Conservation (phyloP, 2,113 vertebrate species). For the Aegotheles bennettii region DNA sequence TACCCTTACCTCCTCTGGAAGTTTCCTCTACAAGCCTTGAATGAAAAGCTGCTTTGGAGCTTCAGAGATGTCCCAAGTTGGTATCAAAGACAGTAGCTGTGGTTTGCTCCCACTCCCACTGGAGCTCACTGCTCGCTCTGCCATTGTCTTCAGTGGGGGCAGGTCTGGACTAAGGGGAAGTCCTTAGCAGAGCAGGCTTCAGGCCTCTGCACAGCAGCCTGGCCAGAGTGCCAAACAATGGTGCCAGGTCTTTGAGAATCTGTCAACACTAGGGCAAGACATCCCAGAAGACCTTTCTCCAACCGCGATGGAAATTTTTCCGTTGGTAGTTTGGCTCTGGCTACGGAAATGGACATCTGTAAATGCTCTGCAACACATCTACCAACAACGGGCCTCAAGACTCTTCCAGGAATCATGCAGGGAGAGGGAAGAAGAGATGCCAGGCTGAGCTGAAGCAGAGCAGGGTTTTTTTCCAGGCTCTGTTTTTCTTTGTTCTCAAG, state of each 20-base stretch:
- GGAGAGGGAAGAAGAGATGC: not conserved
- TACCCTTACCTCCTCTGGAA: not conserved
- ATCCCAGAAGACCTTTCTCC: not conserved
- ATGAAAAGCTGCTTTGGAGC: not conserved
- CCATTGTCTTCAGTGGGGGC: accelerated
- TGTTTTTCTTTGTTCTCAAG: not conserved
- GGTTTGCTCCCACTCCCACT: not conserved
- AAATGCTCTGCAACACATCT: not conserved
- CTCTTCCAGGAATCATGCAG: not conserved
- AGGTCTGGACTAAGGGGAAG: not conserved
- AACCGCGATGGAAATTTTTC: not conserved
- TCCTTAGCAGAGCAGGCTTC: not conserved
- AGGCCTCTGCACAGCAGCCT: not conserved
- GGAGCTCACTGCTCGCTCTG: not conserved
- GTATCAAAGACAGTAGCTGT: not conserved
- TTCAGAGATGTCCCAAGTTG: not conserved
- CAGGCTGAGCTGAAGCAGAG: not conserved
- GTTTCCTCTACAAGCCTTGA: not conserved
- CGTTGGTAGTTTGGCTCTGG: not conserved
- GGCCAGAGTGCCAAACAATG: accelerated
- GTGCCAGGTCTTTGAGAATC: not conserved
- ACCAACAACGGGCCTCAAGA: not conserved
- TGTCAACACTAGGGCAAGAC: not conserved
- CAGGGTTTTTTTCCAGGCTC: not conserved
- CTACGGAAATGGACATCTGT: not conserved